Percentiles rank a stretch among this genome's conserved stretches.
These are phyloP conservation scores for Spatulosminthurus flaviceps DNA, from an alignment of 2,888 invertebrate species.

Conservation along the genomic window DNA sequence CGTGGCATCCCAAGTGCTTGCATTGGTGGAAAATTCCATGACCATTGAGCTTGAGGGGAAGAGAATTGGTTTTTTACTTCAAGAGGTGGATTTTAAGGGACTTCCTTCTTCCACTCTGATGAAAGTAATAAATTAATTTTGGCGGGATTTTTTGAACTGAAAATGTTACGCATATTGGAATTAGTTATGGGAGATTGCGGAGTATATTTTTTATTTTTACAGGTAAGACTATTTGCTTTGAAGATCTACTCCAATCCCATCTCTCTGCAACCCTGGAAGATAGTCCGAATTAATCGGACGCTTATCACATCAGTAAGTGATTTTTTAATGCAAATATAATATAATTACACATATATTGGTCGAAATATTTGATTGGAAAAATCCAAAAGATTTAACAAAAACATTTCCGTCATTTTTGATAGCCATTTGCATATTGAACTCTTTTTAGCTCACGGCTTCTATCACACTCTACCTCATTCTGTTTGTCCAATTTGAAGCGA, in stretches of 20 bases:
- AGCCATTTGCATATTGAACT: too few relatives aligned
- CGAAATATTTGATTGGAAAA: too few relatives aligned
- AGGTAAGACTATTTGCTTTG: background rate
- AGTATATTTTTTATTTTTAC: background rate
- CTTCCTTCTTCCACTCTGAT: background rate
- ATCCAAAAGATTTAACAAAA: too few relatives aligned
- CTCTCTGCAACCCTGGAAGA: background rate
- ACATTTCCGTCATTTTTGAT: too few relatives aligned
- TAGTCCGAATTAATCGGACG: background rate
- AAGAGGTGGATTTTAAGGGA: background rate
- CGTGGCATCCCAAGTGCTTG: background rate
- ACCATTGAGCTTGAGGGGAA: background rate
- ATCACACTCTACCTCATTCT: background rate
- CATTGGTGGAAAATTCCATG: background rate
- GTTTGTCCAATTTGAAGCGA: constrained; percentile 2
- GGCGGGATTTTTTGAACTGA: too few relatives aligned
- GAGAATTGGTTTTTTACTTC: background rate
- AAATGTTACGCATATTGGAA: too few relatives aligned
- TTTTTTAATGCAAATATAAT: background rate
- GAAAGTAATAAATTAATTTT: background rate
- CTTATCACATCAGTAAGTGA: background rate
- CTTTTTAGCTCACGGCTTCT: background rate
- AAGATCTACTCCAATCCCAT: background rate
- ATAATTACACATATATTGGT: background rate
- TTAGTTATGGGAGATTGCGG: too few relatives aligned